Base-by-base conservation (phyloP, 2,888 invertebrate genomes). In the Lamellibrachia columna region DNA sequence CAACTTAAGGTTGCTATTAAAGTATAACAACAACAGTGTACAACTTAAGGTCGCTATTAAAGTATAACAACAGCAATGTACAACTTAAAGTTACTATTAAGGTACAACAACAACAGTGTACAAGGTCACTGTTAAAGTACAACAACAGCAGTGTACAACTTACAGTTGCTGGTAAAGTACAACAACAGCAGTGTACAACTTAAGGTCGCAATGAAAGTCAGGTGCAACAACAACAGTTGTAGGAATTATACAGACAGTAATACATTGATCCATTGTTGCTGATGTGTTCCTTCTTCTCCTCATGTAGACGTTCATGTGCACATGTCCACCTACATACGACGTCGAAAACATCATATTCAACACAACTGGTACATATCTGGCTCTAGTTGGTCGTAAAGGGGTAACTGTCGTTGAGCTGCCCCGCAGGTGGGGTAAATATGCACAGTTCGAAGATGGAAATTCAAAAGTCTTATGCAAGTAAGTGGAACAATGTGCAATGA, bases 351-450 rank as follows among this genome's bases (percentile, higher is more conserved):
- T 98, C 94, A 95, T 97, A 94, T 97, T 97, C 95, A 98, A 98
- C 96, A 97, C 97, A 40, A 97, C 97, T 90, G 97, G 98, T 58
- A 97, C 97, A 92, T 97, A 98, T 92, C 95, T 98, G 92, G 98
- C 97, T 92, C 97, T 98, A 22, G 97, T 97, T 97, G 98, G 98
- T 0, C 97, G 97, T 7, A 97, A 97, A 92, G 98, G 98, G 0
- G 97, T 98, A 93, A 97, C 97, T 92, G 97, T 98, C 22, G 97
- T 98, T 52, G 98, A 98, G 95, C 97, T 98, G 93, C 98, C 98
- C 0, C 97, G 97, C 91, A 97, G 98, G 93, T 98, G 98, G 97
- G 98, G 98, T 22, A 97, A 97, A 52, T 97, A 95, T 95, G 95
- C 97, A 22, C 97, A 97, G 0, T 97, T 97, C 92, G 98, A 98